Evolutionary conservation across 2,797 vertebrate genomes (phyloP), one percentile per base, ranked within the genome.

Genomic region (Sebastes oblongus): DNA sequence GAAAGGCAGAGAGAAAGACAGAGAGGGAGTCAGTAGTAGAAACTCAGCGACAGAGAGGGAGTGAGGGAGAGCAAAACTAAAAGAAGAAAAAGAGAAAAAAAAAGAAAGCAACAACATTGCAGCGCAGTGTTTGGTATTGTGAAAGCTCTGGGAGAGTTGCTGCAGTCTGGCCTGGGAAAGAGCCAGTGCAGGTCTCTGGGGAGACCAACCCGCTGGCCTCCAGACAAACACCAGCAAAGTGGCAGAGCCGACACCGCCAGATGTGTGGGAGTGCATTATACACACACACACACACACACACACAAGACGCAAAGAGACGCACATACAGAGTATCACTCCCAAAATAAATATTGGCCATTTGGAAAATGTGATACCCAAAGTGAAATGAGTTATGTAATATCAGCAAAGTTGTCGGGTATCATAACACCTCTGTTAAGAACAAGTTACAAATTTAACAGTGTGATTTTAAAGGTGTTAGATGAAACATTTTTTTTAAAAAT

Each of bases 91-190:
- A 52, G 3, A 69, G 22, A 34, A 5, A 29, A 32, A 59, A 24
- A 46, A 36, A 58, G 8, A 80, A 36, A 55, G 60, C 61, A 73
- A 61, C 58, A 71, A 67, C 90, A 93, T 92, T 91, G 87, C 86
- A 58, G 42, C 8, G 32, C 66, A 75, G 80, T 36, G 78, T 80
- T 86, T 75, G 66, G 88, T 85, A 80, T 90, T 91, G 89, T 82
- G 83, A 42, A 86, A 87, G 66, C 62, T 85, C 67, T 92, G 91
- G 85, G 87, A 92, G 87, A 91, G 78, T 78, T 81, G 75, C 60
- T 89, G 64, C 55, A 84, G 83, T 80, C 69, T 62, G 66, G 86
- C 85, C 91, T 94, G 91, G 92, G 91, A 93, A 93, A 86, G 75
- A 89, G 84, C 83, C 75, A 66, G 82, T 13, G 54, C 58, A 75